These are phyloP conservation scores for Catharus ustulatus DNA, from an alignment of 2,797 vertebrate species.

Conservation along the genomic window DNA sequence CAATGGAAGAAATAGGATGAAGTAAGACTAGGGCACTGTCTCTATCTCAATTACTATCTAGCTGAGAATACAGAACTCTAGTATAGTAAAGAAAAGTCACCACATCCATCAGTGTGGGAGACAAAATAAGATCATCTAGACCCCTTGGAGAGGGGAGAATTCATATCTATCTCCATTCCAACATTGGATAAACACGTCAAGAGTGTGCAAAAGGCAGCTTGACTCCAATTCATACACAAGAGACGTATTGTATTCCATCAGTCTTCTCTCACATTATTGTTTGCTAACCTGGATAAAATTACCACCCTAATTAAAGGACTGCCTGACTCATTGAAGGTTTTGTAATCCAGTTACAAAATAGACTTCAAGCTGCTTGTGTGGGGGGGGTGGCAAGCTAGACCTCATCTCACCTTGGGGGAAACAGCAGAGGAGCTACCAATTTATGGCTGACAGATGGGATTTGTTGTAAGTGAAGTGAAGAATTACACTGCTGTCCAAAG, in stretches of 20 bases:
- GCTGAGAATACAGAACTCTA: neutral
- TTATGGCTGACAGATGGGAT: neutral
- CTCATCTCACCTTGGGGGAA: fast-evolving
- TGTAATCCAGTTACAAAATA: neutral
- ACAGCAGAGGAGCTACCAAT: neutral
- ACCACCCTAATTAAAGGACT: neutral
- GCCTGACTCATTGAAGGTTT: neutral
- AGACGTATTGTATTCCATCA: fast-evolving
- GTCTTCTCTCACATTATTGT: neutral
- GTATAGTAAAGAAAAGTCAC: neutral
- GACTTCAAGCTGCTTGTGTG: neutral
- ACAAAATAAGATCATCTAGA: neutral
- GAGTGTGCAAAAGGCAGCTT: neutral
- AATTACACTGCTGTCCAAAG: neutral
- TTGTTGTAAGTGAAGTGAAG: neutral
- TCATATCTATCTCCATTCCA: neutral
- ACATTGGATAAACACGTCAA: fast-evolving
- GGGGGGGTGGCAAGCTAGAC: neutral
- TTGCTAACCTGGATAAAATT: neutral
- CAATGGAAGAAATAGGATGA: neutral
- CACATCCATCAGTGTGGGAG: neutral
- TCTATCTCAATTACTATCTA: neutral
- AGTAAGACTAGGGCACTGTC: neutral
- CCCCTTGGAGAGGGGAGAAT: neutral
- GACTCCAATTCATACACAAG: too few relatives aligned